Evolutionary conservation across 2,888 invertebrate genomes (phyloP).

Genomic region (Macaria notata): DNA sequence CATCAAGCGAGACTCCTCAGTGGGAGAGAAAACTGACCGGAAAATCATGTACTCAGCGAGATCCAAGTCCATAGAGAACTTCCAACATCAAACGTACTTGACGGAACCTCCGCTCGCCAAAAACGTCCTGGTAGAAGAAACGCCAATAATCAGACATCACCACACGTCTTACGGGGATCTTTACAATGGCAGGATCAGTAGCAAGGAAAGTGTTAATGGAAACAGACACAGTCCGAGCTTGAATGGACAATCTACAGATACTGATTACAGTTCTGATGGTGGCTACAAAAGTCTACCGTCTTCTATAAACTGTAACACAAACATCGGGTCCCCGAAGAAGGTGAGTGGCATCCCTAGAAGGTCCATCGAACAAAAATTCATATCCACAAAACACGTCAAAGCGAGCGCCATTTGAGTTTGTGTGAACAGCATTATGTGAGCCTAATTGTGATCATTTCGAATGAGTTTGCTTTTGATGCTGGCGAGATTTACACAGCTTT

Average conservation of each 20-base stretch:
- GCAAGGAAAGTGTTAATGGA: constrained; percentile 71
- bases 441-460: constrained; percentile 38
- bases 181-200: constrained; percentile 69
- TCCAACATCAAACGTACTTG: constrained; percentile 58
- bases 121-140: constrained; percentile 61
- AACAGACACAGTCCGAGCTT: constrained; percentile 69
- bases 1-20: constrained; percentile 67
- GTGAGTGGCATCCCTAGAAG: constrained; percentile 76
- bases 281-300: constrained; percentile 80
- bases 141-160: constrained; percentile 59
- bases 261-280: constrained; percentile 78
- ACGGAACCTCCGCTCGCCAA: constrained; percentile 53
- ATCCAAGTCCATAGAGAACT: constrained; percentile 78
- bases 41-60: constrained; percentile 60
- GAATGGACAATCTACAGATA: constrained; percentile 75
- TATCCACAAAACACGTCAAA: constrained; percentile 70
- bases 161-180: constrained; percentile 76
- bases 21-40: constrained; percentile 62
- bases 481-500: constrained; percentile 13
- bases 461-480: constrained; percentile 25
- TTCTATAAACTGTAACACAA: constrained; percentile 65
- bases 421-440: constrained; percentile 26
- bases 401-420: constrained; percentile 68
- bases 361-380: constrained; percentile 73
- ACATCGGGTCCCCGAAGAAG: constrained; percentile 63